Conservation (phyloP, 2,888 invertebrate genomes). For the Smittia sp. region DNA sequence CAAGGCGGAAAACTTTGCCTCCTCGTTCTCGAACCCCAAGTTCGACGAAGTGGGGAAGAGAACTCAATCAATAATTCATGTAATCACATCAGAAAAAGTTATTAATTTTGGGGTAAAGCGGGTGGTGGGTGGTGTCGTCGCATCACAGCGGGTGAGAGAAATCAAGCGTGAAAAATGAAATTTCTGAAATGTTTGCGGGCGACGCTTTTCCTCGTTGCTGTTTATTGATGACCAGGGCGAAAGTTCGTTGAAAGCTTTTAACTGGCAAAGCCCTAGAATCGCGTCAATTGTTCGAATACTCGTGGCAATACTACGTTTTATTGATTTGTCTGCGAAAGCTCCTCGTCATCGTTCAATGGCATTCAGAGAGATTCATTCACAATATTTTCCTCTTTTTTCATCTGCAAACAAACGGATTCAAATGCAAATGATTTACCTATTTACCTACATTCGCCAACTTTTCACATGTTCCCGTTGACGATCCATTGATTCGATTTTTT, state of each 20-base stretch:
- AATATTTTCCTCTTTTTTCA: not conserved
- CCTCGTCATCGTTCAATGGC: not conserved
- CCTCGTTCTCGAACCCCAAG: too few species aligned
- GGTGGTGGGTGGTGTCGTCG: not conserved
- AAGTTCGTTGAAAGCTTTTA: too few species aligned
- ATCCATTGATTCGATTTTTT: not conserved
- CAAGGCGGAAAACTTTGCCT: too few species aligned
- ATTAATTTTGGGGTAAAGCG: constrained; percentile 19
- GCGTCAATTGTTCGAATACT: too few species aligned
- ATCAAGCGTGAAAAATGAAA: not conserved
- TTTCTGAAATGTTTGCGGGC: too few species aligned
- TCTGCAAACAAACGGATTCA: not conserved
- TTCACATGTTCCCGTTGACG: not conserved
- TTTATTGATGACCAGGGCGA: too few species aligned
- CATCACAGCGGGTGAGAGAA: not conserved
- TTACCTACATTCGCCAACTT: not conserved
- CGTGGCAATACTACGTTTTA: not conserved
- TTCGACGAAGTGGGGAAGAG: not conserved
- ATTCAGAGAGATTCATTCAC: constrained; percentile 2
- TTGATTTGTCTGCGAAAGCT: not conserved
- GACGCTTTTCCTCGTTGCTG: too few species aligned
- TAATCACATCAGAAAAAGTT: constrained; percentile 36
- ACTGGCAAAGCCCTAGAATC: too few species aligned
- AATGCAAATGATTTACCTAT: constrained; percentile 14
- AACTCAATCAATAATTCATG: constrained; percentile 40